A percentile compares a stretch with the other conserved stretches of the same genome.
Conservation (phyloP, 2,888 invertebrate genomes). For the Periphyllus acericola region DNA sequence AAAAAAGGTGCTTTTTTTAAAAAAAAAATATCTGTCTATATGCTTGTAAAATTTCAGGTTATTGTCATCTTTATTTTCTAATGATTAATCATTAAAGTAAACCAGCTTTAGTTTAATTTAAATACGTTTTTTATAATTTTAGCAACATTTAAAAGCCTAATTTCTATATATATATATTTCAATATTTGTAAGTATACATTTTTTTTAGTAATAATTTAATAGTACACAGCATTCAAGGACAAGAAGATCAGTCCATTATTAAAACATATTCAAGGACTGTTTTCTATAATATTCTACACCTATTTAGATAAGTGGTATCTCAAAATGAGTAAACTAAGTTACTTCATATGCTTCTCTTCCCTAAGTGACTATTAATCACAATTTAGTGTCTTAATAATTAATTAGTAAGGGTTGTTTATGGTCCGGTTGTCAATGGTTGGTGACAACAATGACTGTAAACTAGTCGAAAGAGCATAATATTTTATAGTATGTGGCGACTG, state of each 20-base stretch:
- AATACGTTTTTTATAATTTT: constrained; percentile 36
- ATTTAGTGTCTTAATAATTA: constrained; percentile 36
- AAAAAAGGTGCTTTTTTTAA: constrained; percentile 23
- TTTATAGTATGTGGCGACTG: constrained; percentile 72
- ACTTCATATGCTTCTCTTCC: constrained; percentile 36
- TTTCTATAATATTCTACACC: constrained; percentile 34
- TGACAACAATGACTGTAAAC: constrained; percentile 72
- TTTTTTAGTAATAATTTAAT: constrained; percentile 11
- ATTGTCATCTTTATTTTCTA: constrained; percentile 54
- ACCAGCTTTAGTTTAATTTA: constrained; percentile 19
- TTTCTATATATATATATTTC: constrained; percentile 21
- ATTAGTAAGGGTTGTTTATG: constrained; percentile 67
- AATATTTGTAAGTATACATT: constrained; percentile 38
- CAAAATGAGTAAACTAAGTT: constrained; percentile 45
- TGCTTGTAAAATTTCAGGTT: constrained; percentile 44
- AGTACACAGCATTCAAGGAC: constrained; percentile 34
- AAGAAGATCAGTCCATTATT: constrained; percentile 25
- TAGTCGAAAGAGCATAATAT: constrained; percentile 68
- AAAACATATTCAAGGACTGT: constrained; percentile 2
- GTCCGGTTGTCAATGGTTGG: constrained; percentile 71
- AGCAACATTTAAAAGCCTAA: constrained; percentile 48
- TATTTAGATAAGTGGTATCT: constrained; percentile 43
- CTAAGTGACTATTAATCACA: constrained; percentile 31
- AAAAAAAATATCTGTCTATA: constrained; percentile 29
- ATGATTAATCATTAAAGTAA: constrained; percentile 47